These are phyloP conservation scores for Oxygymnocypris stewartii DNA, from an alignment of 2,113 vertebrate species.

Conservation along the genomic window DNA sequence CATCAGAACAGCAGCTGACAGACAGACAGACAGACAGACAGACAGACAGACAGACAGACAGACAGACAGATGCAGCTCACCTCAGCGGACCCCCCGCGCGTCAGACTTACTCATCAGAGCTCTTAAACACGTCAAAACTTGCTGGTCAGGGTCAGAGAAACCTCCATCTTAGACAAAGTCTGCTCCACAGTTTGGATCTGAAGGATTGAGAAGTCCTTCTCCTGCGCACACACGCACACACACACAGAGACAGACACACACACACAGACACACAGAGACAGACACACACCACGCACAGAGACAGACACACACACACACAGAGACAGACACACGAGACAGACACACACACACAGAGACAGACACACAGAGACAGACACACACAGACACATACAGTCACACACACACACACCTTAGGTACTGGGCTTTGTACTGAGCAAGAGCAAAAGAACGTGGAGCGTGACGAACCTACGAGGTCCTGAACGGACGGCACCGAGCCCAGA, in stretches of 20 bases:
- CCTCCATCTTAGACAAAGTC: slow-evolving; percentile 75
- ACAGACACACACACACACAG: too few species aligned
- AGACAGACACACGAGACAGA: too few species aligned
- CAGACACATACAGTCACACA: neutral
- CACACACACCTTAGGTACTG: neutral
- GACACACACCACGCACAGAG: too few species aligned
- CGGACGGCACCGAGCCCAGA: slow-evolving; percentile 78
- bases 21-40: too few species aligned
- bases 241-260: too few species aligned
- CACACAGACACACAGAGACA: too few species aligned
- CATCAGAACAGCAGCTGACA: neutral
- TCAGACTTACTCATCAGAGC: slow-evolving; percentile 63
- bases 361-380: too few species aligned
- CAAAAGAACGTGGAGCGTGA: neutral
- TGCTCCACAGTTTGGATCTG: slow-evolving; percentile 61
- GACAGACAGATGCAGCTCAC: slow-evolving; percentile 61
- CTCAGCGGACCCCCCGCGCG: slow-evolving; percentile 78
- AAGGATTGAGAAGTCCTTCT: slow-evolving; percentile 59
- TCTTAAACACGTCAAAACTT: slow-evolving; percentile 77
- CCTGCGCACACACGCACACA: too few species aligned
- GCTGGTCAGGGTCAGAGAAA: slow-evolving; percentile 87
- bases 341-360: too few species aligned
- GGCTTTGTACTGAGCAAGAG: neutral
- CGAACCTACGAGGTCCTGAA: slow-evolving; percentile 80
- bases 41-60: too few species aligned